These are phyloP conservation scores for Lacerta bilineata DNA, from an alignment of 2,797 vertebrate genomes.

Conservation along the genomic window DNA sequence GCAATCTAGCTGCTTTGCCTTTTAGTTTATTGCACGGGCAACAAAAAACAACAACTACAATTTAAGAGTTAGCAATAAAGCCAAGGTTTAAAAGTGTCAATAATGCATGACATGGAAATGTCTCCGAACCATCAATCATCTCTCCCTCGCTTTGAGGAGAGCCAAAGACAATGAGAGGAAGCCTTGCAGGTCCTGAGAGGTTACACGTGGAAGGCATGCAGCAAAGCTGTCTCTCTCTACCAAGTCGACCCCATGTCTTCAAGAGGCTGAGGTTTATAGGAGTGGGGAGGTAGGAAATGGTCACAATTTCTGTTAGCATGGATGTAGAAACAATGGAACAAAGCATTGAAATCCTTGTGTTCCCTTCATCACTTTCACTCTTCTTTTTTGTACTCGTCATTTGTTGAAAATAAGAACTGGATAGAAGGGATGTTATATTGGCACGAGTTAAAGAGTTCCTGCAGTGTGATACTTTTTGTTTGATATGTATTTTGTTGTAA, in stretches of 20 bases:
- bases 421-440: too few relatives aligned
- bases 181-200: not conserved
- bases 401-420: too few relatives aligned
- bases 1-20: constrained; percentile 61
- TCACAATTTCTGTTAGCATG: too few relatives aligned
- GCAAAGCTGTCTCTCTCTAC: not conserved
- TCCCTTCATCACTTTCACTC: too few relatives aligned
- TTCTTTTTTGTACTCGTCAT: too few relatives aligned
- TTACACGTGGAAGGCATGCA: too few relatives aligned
- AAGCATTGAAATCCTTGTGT: too few relatives aligned
- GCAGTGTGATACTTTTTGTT: too few relatives aligned
- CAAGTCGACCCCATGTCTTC: not conserved
- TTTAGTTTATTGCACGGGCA: constrained; percentile 65
- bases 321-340: too few relatives aligned
- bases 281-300: not conserved
- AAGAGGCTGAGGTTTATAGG: not conserved
- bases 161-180: not conserved
- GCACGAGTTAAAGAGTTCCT: too few relatives aligned
- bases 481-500: too few relatives aligned
- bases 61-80: not conserved
- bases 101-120: accelerated
- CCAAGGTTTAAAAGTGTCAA: not conserved
- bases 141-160: accelerated
- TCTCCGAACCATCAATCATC: not conserved
- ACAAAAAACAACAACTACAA: not conserved